A percentile compares a stretch with the other conserved stretches of the same genome.
phyloP scores from a whole-genome alignment of 1,140 invertebrate species.

The Drosophila erecta region DNA sequence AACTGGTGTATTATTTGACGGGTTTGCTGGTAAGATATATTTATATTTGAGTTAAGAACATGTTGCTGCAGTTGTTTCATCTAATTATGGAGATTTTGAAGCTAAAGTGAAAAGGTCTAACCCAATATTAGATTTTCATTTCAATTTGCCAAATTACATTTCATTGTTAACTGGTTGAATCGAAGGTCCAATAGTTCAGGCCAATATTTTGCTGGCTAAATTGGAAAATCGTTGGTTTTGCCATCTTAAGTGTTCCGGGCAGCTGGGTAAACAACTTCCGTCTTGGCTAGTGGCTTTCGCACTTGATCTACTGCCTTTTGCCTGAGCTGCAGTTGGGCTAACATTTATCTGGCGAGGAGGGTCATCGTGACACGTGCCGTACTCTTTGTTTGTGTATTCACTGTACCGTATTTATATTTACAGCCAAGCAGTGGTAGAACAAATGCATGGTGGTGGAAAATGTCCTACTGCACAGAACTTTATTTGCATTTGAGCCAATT shows the following conservation, averaged over 20 bases:
- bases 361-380: conserved; percentile 1
- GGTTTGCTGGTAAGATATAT: not conserved
- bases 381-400: too few relatives aligned
- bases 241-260: not conserved
- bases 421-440: too few relatives aligned
- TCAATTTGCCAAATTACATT: too few relatives aligned
- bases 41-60: not conserved
- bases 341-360: not conserved
- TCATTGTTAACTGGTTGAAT: too few relatives aligned
- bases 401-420: too few relatives aligned
- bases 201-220: not conserved
- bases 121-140: too few relatives aligned
- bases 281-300: conserved; percentile 1
- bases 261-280: conserved; percentile 10
- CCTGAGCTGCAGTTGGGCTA: conserved; percentile 3
- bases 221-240: not conserved
- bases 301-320: conserved; percentile 1
- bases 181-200: too few relatives aligned
- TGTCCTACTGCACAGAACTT: too few relatives aligned
- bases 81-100: too few relatives aligned
- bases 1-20: not conserved
- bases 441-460: too few relatives aligned
- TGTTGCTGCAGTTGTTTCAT: not conserved
- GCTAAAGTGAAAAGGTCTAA: too few relatives aligned
- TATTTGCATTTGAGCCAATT: too few relatives aligned